Percentiles rank a stretch among this genome's conserved stretches.
Conservation (phyloP, 2,113 vertebrate genomes). For the Paramisgurnus dabryanus region DNA sequence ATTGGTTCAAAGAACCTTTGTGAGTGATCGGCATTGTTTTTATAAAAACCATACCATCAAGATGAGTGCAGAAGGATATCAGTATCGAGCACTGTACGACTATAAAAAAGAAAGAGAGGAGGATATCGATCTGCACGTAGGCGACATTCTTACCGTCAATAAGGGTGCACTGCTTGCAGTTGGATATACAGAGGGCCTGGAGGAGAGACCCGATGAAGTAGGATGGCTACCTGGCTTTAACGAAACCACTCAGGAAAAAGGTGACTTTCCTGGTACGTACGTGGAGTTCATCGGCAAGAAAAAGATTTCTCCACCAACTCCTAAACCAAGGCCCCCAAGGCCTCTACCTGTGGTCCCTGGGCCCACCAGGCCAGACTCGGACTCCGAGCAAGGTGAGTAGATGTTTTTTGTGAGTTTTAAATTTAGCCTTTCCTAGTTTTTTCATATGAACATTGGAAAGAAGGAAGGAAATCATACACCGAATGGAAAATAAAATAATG, state of each 20-base stretch:
- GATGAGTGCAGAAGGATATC: slow-evolving; percentile 96
- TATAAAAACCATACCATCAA: slow-evolving; percentile 60
- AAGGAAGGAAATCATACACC: too few relatives aligned
- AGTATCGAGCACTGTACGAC: slow-evolving; percentile 93
- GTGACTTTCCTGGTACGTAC: slow-evolving; percentile 97
- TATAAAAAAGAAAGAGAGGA: slow-evolving; percentile 96
- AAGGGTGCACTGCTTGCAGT: slow-evolving; percentile 88
- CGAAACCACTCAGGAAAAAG: slow-evolving; percentile 93
- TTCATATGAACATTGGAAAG: too few relatives aligned
- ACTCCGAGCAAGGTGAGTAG: slow-evolving; percentile 88
- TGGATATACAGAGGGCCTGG: slow-evolving; percentile 88
- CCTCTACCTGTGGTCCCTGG: slow-evolving; percentile 91
- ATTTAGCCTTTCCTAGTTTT: background rate
- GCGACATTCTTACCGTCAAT: slow-evolving; percentile 90
- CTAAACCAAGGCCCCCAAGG: slow-evolving; percentile 91
- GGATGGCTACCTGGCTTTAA: slow-evolving; percentile 96
- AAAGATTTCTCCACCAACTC: slow-evolving; percentile 92
- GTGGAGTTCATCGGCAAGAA: slow-evolving; percentile 95
- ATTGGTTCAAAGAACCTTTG: slow-evolving; percentile 21
- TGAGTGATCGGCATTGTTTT: background rate
- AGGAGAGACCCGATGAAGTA: slow-evolving; percentile 90
- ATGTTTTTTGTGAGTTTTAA: background rate
- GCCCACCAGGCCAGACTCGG: slow-evolving; percentile 78
- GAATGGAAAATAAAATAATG: background rate
- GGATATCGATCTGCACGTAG: slow-evolving; percentile 91